A percentile compares a stretch with the other conserved stretches of the same genome.
Conservation (phyloP, 2,113 vertebrate species). For the Dendrocopos noguchii region DNA sequence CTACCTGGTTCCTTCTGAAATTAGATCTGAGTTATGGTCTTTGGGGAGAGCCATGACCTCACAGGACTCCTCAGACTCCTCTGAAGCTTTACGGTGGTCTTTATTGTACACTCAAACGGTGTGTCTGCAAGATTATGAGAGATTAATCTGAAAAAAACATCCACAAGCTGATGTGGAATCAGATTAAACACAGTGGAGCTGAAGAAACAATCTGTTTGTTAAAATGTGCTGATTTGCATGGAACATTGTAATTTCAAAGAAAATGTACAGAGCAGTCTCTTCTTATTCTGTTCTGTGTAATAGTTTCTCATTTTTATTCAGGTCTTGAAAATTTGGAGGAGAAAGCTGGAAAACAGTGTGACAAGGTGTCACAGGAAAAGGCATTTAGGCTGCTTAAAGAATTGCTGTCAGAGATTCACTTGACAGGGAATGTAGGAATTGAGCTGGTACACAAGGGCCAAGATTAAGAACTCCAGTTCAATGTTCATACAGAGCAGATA, state of each 20-base stretch:
- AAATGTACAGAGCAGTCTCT: conserved; percentile 32
- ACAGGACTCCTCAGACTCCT: neutral
- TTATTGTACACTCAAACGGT: neutral
- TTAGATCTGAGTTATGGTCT: neutral
- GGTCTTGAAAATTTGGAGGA: conserved; percentile 41
- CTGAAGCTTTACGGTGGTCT: neutral
- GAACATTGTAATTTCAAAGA: conserved; percentile 30
- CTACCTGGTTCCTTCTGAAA: neutral
- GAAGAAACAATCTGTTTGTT: conserved; percentile 27
- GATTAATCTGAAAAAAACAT: neutral
- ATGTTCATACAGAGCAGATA: too few relatives aligned
- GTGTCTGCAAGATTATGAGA: neutral
- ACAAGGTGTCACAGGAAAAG: neutral
- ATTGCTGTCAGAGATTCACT: neutral
- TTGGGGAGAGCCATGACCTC: neutral
- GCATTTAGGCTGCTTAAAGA: neutral
- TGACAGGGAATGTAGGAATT: neutral
- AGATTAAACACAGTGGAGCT: neutral
- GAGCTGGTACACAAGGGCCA: neutral
- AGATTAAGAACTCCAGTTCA: neutral
- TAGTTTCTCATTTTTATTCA: conserved; percentile 57
- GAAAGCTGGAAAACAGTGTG: conserved; percentile 32
- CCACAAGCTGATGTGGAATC: neutral
- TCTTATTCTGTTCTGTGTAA: conserved; percentile 51
- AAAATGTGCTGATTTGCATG: conserved; percentile 29